A percentile compares a stretch with the other conserved stretches of the same genome.
Conservation (phyloP, 2,888 invertebrate genomes). For the Hydrotaea cyrtoneurina region DNA sequence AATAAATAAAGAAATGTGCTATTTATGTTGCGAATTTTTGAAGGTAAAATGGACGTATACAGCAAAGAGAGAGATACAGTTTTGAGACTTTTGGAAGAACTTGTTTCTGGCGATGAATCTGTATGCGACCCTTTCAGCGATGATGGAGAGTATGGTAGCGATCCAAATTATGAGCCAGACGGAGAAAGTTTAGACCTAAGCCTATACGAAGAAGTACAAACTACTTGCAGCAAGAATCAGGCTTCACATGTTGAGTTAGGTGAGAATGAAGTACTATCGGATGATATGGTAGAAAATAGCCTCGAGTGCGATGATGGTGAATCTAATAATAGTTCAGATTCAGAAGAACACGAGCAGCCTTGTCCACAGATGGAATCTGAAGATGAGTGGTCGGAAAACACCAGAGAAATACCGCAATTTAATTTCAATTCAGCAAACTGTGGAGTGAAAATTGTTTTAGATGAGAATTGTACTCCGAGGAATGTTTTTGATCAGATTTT, state of each 20-base stretch:
- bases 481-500: slow-evolving; percentile 20
- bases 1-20: too few relatives aligned
- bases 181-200: too few relatives aligned
- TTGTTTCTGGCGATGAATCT: slow-evolving; percentile 27
- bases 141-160: slow-evolving; percentile 37
- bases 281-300: background rate
- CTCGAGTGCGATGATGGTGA: slow-evolving; percentile 23
- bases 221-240: slow-evolving; percentile 7
- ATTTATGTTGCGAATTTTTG: background rate
- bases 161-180: slow-evolving; percentile 33
- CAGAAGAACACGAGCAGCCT: background rate
- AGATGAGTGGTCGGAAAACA: slow-evolving; percentile 7
- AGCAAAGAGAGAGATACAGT: slow-evolving; percentile 22
- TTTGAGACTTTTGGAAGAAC: slow-evolving; percentile 24
- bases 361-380: background rate
- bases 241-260: background rate
- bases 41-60: background rate
- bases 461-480: background rate
- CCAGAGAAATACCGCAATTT: slow-evolving; percentile 25
- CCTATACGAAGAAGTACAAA: background rate
- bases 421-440: slow-evolving; percentile 28
- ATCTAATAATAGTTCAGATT: slow-evolving; percentile 23
- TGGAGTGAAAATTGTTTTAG: background rate
- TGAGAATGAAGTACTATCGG: slow-evolving; percentile 10
- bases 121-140: slow-evolving; percentile 21